Base-by-base conservation (phyloP, 2,888 invertebrate genomes). In the Agelastica alni region DNA sequence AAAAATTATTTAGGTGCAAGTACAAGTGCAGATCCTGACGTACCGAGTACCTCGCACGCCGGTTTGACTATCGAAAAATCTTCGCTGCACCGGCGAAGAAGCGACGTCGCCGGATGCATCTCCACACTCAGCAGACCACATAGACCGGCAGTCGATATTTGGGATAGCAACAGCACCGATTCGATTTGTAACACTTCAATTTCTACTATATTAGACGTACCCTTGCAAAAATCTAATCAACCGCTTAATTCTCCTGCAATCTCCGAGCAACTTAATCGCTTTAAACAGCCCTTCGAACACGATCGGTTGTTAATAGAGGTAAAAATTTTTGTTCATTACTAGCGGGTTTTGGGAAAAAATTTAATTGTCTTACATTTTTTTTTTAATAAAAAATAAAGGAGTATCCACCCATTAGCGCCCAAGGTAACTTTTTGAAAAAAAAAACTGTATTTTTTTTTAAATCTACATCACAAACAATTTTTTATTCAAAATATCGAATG, bases 101-200 rank as follows among this genome's bases (percentile, higher is more conserved):
- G 57, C 43, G 62, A 64, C 43, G 32, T 49, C 10, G 47, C 61
- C 1, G 51, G 61, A 4, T 53, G 34, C 46, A 77, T 12, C 62
- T 4, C 34, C 1, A 16, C 37, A 7, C 73, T 17, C 72, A 75
- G 46, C 73, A 73, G 42, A 65, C 70, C 42, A 26, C 62, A 49
- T 53, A 62, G 56, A 42, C 58, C 51, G 41, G 16, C 42, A 28
- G 41, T 48, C 20, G 71, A 58, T 66, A 70, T 65, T 70, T 75
- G 74, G 72, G 74, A 72, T 43, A 70, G 69, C 71, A 75, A 78
- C 71, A 65, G 70, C 69, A 61, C 71, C 59, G 68, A 79, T 69
- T 77, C 79, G 0, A 68, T 78, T 16, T 79, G 77, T 52, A 79
- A 79, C 54, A 80, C 79, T 60, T 78, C 79, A 18, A 66, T 79